Percentiles rank a stretch among this genome's conserved stretches.
phyloP scores from a whole-genome alignment of 2,888 invertebrate species.

The Uloborus plumipes region DNA sequence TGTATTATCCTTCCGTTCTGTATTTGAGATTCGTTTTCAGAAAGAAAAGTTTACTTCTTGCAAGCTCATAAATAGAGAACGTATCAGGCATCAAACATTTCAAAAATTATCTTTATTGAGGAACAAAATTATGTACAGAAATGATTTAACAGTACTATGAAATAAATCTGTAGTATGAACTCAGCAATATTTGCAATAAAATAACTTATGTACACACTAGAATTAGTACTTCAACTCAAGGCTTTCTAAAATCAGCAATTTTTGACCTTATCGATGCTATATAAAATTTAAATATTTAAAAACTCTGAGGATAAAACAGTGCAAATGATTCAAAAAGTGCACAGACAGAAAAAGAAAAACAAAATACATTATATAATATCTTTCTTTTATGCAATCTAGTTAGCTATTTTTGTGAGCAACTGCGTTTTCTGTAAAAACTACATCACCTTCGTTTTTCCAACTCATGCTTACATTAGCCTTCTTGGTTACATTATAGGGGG shows the following conservation, averaged over 20 bases:
- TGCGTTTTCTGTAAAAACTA: slow-evolving; percentile 1
- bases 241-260: slow-evolving; percentile 10
- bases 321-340: slow-evolving; percentile 49
- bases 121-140: slow-evolving; percentile 57
- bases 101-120: slow-evolving; percentile 58
- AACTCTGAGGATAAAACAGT: slow-evolving; percentile 30
- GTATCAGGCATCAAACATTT: slow-evolving; percentile 26
- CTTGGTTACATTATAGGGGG: too few species aligned
- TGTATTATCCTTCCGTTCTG: too few species aligned
- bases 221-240: slow-evolving; percentile 22
- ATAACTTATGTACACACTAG: slow-evolving; percentile 41
- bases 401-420: slow-evolving; percentile 5
- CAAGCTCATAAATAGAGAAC: background rate
- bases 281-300: slow-evolving; percentile 41
- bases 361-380: background rate
- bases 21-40: too few species aligned
- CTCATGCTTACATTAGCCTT: too few species aligned
- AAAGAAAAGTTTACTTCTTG: too few species aligned
- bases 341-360: slow-evolving; percentile 18
- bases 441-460: background rate
- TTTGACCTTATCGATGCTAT: slow-evolving; percentile 3
- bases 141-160: slow-evolving; percentile 20
- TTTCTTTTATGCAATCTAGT: background rate
- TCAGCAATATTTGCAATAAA: slow-evolving; percentile 40
- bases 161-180: slow-evolving; percentile 21